A percentile compares a stretch with the other conserved stretches of the same genome.
Conservation (phyloP, 1,140 invertebrate genomes). For the Cardiocondyla obscurior region DNA sequence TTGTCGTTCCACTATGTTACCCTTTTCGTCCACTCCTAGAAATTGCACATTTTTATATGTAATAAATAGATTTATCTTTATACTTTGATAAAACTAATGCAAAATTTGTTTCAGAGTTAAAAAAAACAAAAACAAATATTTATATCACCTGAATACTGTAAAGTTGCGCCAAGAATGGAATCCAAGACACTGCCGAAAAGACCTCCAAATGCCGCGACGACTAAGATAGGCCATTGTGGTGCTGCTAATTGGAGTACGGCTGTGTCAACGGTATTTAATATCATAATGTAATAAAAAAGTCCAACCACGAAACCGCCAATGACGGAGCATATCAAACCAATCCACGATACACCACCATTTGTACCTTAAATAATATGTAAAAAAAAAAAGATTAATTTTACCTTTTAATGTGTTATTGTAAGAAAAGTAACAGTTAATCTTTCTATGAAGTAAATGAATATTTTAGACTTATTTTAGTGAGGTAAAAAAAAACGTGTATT, state of each 20-base stretch:
- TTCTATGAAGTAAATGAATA: background rate
- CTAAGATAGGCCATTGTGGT: conserved; percentile 92
- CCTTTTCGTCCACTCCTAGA: conserved; percentile 88
- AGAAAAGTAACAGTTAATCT: conserved; percentile 5
- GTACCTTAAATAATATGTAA: conserved; percentile 85
- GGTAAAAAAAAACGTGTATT: background rate
- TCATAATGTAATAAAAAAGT: conserved; percentile 88
- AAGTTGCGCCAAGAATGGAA: conserved; percentile 92
- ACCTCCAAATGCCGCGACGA: conserved; percentile 89
- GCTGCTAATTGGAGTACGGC: conserved; percentile 86
- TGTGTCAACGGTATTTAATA: conserved; percentile 87
- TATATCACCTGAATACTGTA: conserved; percentile 92
- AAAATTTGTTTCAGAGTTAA: background rate
- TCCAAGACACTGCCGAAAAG: conserved; percentile 93
- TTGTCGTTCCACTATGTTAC: conserved; percentile 90
- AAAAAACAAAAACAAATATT: background rate
- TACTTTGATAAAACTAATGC: background rate
- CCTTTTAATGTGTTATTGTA: conserved; percentile 9
- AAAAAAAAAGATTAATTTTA: conserved; percentile 13
- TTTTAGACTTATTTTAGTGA: background rate
- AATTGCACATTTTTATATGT: conserved; percentile 17
- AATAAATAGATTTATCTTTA: background rate
- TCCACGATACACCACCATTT: conserved; percentile 91
- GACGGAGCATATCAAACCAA: conserved; percentile 89
- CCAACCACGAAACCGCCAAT: conserved; percentile 91